Evolutionary conservation across 2,113 vertebrate species (phyloP).

Genomic region (Lophotis ruficrista): DNA sequence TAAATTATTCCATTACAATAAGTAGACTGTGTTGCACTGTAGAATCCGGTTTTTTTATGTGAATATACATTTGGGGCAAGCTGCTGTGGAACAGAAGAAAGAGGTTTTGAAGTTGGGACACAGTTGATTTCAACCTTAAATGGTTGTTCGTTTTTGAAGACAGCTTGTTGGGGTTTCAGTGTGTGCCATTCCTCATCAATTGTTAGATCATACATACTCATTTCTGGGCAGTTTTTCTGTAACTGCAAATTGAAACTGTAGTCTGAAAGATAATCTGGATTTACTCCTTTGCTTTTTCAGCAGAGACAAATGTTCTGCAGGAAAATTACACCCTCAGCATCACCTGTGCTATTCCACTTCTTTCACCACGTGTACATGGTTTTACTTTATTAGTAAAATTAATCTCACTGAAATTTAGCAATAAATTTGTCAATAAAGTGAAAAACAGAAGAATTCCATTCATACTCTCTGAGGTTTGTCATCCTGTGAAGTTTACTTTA

Average conservation of each 20-base stretch:
- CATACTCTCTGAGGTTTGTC: neutral
- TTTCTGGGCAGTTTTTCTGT: neutral
- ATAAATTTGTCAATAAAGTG: neutral
- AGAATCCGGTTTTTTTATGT: conserved; percentile 74
- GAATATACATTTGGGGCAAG: conserved; percentile 78
- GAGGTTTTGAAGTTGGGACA: conserved; percentile 62
- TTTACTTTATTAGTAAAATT: neutral
- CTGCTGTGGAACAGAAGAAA: conserved; percentile 79
- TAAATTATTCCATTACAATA: conserved; percentile 79
- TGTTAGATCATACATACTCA: neutral
- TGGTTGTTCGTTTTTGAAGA: neutral
- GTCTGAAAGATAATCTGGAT: conserved; percentile 8
- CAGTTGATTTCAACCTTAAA: neutral
- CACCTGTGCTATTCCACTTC: conserved; percentile 18
- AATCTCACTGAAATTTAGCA: neutral
- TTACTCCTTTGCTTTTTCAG: neutral
- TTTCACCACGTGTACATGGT: neutral
- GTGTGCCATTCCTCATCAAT: neutral
- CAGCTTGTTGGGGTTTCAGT: neutral
- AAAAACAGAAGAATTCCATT: neutral
- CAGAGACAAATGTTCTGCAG: neutral
- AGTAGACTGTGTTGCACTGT: conserved; percentile 76
- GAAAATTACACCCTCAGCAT: neutral
- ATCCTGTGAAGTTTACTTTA: neutral
- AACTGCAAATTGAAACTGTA: neutral